phyloP scores from a whole-genome alignment of 2,113 vertebrate genomes.

The Oxyura jamaicensis region DNA sequence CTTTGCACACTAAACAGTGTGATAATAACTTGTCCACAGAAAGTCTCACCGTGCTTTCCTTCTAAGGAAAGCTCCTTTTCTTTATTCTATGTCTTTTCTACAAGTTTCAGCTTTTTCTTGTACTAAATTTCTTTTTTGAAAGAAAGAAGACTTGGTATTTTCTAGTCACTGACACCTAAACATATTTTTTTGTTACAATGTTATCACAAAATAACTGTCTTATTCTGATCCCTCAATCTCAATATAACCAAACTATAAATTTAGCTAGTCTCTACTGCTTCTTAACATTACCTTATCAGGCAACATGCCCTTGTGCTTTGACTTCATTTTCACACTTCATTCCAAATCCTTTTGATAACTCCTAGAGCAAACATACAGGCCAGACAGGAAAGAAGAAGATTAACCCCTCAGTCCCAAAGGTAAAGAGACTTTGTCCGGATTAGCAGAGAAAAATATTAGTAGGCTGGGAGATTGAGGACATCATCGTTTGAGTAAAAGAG shows the following conservation, averaged over 20 bases:
- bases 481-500: not conserved
- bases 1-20: not conserved
- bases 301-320: not conserved
- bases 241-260: not conserved
- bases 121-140: not conserved
- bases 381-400: not conserved
- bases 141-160: not conserved
- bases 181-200: not conserved
- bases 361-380: not conserved
- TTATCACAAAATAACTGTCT: not conserved
- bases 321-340: not conserved
- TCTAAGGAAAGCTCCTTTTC: not conserved
- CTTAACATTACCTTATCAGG: not conserved
- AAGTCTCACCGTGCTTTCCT: not conserved
- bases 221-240: not conserved
- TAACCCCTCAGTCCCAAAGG: not conserved
- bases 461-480: not conserved
- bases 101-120: not conserved
- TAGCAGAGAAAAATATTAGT: not conserved
- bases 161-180: not conserved
- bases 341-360: slow-evolving; percentile 29
- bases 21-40: not conserved
- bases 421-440: not conserved
- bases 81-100: not conserved
- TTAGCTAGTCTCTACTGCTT: not conserved